phyloP scores from a whole-genome alignment of 2,113 vertebrate species.

The Gasterosteus aculeatus region DNA sequence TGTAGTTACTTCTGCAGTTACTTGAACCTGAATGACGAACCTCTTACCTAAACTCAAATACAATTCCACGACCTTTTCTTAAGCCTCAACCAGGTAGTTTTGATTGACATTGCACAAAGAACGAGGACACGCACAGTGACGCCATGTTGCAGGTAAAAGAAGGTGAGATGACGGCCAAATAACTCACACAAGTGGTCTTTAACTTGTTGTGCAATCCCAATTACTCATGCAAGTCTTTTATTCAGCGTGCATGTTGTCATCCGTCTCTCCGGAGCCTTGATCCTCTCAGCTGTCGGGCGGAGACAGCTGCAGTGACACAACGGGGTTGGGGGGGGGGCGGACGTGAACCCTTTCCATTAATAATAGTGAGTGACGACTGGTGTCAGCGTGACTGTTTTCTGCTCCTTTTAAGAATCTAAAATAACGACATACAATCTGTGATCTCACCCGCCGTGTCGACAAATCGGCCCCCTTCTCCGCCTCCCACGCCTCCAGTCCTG shows the following conservation, averaged over 20 bases:
- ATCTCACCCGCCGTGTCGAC: background rate
- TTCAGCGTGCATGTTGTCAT: constrained; percentile 58
- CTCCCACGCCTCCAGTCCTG: too few relatives aligned
- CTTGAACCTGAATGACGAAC: too few relatives aligned
- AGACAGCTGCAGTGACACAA: constrained; percentile 51
- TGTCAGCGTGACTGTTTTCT: background rate
- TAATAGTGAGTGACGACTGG: background rate
- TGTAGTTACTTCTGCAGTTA: too few relatives aligned
- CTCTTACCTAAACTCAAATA: too few relatives aligned
- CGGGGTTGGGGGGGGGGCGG: background rate
- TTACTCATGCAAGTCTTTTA: constrained; percentile 46
- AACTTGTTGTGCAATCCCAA: constrained; percentile 49
- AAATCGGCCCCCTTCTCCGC: background rate
- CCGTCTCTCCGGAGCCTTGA: constrained; percentile 7
- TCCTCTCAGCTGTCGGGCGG: constrained; percentile 49
- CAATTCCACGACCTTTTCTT: too few relatives aligned
- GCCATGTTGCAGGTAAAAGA: constrained; percentile 25
- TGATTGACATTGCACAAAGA: too few relatives aligned
- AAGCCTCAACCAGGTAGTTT: too few relatives aligned
- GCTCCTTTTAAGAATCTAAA: background rate
- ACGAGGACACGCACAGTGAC: too few relatives aligned
- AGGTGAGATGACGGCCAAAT: constrained; percentile 20
- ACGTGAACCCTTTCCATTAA: constrained; percentile 15
- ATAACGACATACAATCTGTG: background rate
- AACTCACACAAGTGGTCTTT: constrained; percentile 50